These are phyloP conservation scores for Drosophila triauraria DNA, from an alignment of 1,140 invertebrate species.

Conservation along the genomic window DNA sequence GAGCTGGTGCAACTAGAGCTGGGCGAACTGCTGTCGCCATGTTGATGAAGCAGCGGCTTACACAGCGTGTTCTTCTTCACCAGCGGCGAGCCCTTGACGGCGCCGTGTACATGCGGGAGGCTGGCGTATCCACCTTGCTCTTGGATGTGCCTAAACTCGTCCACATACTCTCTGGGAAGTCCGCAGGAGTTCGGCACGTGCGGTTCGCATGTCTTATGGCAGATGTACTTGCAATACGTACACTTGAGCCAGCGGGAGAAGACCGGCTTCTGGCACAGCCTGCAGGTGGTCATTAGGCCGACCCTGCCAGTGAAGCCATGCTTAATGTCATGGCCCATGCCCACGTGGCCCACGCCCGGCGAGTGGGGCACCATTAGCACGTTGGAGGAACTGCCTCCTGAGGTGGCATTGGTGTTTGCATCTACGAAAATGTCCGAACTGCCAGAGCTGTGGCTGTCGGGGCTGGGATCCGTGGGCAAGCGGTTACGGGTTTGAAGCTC, in stretches of 20 bases:
- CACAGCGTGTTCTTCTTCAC: slow-evolving; percentile 59
- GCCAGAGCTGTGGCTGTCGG: slow-evolving; percentile 82
- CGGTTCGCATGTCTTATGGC: slow-evolving; percentile 93
- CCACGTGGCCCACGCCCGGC: slow-evolving; percentile 89
- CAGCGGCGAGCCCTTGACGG: slow-evolving; percentile 85
- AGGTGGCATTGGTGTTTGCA: slow-evolving; percentile 77
- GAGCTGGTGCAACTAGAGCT: slow-evolving; percentile 98
- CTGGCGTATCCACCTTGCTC: slow-evolving; percentile 86
- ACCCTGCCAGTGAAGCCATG: slow-evolving; percentile 94
- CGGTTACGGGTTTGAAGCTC: slow-evolving; percentile 86
- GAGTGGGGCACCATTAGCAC: slow-evolving; percentile 90
- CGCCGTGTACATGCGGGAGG: slow-evolving; percentile 37
- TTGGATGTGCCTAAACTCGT: slow-evolving; percentile 89
- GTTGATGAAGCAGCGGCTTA: slow-evolving; percentile 61
- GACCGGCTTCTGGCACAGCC: slow-evolving; percentile 96
- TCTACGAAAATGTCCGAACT: slow-evolving; percentile 86
- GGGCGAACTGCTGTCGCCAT: slow-evolving; percentile 95
- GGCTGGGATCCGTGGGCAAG: slow-evolving; percentile 90
- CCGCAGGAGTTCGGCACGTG: slow-evolving; percentile 97
- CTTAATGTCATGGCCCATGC: slow-evolving; percentile 95
- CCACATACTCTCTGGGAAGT: slow-evolving; percentile 92
- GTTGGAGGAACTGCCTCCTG: slow-evolving; percentile 55
- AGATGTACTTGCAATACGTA: slow-evolving; percentile 98
- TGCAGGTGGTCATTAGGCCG: slow-evolving; percentile 95
- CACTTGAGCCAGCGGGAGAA: slow-evolving; percentile 94